A percentile compares a stretch with the other conserved stretches of the same genome.
These are phyloP conservation scores for Grammomys dolichurus DNA, from an alignment of 2,113 vertebrate species.

Conservation along the genomic window DNA sequence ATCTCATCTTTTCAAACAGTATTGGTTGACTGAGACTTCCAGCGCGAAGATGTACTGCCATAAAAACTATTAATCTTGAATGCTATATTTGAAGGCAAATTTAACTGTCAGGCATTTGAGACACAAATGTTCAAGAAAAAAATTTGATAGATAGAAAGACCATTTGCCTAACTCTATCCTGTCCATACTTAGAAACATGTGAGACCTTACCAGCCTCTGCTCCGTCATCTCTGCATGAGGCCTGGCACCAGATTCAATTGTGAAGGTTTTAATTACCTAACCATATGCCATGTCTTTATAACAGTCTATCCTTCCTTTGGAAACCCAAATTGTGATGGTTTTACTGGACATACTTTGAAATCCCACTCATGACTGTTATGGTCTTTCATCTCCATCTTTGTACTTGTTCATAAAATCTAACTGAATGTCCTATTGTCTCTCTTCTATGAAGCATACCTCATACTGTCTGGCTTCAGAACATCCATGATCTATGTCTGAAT, in stretches of 20 bases:
- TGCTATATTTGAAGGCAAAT: neutral
- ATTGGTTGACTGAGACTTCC: neutral
- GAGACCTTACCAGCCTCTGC: neutral
- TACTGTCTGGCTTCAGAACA: neutral
- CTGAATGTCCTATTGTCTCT: neutral
- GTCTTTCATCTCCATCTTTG: neutral
- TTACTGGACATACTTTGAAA: neutral
- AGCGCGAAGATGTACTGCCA: conserved; percentile 26
- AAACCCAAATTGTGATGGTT: neutral
- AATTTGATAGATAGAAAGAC: neutral
- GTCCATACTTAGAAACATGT: neutral
- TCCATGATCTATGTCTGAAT: neutral
- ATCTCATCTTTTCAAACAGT: conserved; percentile 8
- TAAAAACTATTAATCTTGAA: neutral
- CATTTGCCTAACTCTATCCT: neutral
- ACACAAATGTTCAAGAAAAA: neutral
- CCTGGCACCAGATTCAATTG: neutral
- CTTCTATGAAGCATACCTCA: neutral
- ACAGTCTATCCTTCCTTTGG: neutral
- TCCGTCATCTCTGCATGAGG: neutral
- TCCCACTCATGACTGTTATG: neutral
- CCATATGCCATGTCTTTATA: neutral
- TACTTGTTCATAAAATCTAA: neutral
- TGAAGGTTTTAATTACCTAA: neutral
- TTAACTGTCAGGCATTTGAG: conserved; percentile 10